phyloP scores from a whole-genome alignment of 2,888 invertebrate genomes.

The Lasioglossum pauxillum region DNA sequence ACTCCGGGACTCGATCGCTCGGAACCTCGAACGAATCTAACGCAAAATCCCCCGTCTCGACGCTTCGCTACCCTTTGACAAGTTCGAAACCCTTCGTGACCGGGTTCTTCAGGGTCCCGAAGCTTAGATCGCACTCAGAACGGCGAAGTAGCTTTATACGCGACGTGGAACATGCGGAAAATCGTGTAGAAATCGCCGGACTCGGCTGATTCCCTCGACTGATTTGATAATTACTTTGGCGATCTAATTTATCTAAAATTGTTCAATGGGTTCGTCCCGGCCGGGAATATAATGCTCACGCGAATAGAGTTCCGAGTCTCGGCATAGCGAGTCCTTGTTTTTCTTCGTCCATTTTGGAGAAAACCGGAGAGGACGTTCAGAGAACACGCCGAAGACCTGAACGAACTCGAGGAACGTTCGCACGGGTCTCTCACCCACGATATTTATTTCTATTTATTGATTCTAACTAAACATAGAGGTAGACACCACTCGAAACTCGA shows the following conservation, averaged over 20 bases:
- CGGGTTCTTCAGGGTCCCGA: constrained; percentile 12
- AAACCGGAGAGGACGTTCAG: background rate
- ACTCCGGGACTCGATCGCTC: background rate
- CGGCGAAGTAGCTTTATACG: constrained; percentile 42
- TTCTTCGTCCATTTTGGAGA: background rate
- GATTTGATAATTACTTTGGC: background rate
- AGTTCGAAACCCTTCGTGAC: background rate
- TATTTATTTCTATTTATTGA: constrained; percentile 69
- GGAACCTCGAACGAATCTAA: background rate
- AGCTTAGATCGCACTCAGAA: constrained; percentile 44
- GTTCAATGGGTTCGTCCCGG: background rate
- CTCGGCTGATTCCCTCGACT: constrained; percentile 13
- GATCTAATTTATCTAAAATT: background rate
- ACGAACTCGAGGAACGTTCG: constrained; percentile 52
- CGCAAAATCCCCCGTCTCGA: background rate
- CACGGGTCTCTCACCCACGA: constrained; percentile 53
- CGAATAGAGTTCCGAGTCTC: constrained; percentile 7
- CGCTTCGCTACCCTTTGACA: background rate
- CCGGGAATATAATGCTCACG: background rate
- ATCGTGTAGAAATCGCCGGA: constrained; percentile 27
- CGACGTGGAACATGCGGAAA: constrained; percentile 24
- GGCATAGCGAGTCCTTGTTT: background rate
- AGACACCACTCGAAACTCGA: constrained; percentile 30
- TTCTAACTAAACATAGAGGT: constrained; percentile 44
- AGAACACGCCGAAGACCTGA: constrained; percentile 59